A percentile compares a stretch with the other conserved stretches of the same genome.
Evolutionary conservation across 1,140 invertebrate species (phyloP).

Genomic region (Rhopalosiphum maidis): DNA sequence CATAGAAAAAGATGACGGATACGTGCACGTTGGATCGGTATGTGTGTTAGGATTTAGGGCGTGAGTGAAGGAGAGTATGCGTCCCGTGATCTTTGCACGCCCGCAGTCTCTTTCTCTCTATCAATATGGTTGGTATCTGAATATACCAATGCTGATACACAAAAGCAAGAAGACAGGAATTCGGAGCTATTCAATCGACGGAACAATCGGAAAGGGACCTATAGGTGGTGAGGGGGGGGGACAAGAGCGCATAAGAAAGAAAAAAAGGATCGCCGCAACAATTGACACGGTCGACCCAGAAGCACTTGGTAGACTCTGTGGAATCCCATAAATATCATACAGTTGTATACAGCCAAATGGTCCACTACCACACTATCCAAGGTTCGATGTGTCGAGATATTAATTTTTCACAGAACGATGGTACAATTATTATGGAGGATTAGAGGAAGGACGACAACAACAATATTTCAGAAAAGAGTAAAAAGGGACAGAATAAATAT

Average conservation of each 20-base stretch:
- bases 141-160: neutral
- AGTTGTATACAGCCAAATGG: neutral
- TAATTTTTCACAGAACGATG: neutral
- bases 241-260: neutral
- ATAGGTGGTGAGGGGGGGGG: no score
- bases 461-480: neutral
- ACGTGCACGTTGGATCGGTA: neutral
- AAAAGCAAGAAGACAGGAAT: slow-evolving; percentile 23
- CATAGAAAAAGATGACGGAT: neutral
- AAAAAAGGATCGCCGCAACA: slow-evolving; percentile 33
- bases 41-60: neutral
- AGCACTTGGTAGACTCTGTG: slow-evolving; percentile 16
- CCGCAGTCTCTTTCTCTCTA: neutral
- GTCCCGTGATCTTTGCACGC: neutral
- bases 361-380: neutral
- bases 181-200: neutral
- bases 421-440: neutral
- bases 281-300: slow-evolving; percentile 29
- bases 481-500: neutral
- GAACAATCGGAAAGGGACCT: slow-evolving; percentile 33
- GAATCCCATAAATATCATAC: slow-evolving; percentile 12
- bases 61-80: neutral
- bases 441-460: neutral
- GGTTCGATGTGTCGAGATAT: neutral
- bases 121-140: neutral